A percentile compares a stretch with the other conserved stretches of the same genome.
Evolutionary conservation across 2,888 invertebrate species (phyloP).

Genomic region (Calameuta filiformis): DNA sequence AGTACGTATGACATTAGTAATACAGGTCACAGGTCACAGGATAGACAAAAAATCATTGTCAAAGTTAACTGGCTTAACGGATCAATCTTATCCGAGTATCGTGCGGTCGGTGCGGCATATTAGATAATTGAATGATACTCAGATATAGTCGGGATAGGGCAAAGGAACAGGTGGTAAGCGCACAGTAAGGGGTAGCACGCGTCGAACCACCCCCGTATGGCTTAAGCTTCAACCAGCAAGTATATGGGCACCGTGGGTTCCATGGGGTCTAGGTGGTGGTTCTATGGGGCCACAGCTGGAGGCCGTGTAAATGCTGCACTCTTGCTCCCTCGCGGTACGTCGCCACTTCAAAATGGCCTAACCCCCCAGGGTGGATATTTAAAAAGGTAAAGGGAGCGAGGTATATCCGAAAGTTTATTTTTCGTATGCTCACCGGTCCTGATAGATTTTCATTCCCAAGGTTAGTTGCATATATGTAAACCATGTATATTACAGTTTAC

Average conservation of each 20-base stretch:
- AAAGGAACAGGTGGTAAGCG: conserved; percentile 61
- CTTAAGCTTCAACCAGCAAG: conserved; percentile 22
- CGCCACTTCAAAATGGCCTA: conserved; percentile 41
- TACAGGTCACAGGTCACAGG: not conserved
- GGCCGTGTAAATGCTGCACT: conserved; percentile 47
- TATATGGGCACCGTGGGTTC: conserved; percentile 1
- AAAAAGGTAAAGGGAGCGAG: not conserved
- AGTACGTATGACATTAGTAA: not conserved
- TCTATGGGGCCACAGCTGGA: conserved; percentile 57
- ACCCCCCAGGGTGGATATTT: conserved; percentile 25
- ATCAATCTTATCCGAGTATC: conserved; percentile 23
- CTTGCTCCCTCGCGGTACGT: conserved; percentile 16
- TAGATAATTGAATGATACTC: conserved; percentile 32
- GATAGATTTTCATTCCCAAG: not conserved
- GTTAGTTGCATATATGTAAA: not conserved
- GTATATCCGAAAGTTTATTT: not conserved
- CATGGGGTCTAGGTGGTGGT: conserved; percentile 30
- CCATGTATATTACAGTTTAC: not conserved
- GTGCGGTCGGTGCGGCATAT: conserved; percentile 19
- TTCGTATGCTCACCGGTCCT: not conserved
- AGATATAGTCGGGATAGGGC: conserved; percentile 11
- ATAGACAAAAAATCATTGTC: conserved; percentile 7
- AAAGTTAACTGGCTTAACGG: conserved; percentile 18
- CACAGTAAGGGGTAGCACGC: conserved; percentile 54
- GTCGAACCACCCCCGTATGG: conserved; percentile 54